A percentile compares a stretch with the other conserved stretches of the same genome.
Conservation (phyloP, 1,140 invertebrate species). For the Drosophila virilis region DNA sequence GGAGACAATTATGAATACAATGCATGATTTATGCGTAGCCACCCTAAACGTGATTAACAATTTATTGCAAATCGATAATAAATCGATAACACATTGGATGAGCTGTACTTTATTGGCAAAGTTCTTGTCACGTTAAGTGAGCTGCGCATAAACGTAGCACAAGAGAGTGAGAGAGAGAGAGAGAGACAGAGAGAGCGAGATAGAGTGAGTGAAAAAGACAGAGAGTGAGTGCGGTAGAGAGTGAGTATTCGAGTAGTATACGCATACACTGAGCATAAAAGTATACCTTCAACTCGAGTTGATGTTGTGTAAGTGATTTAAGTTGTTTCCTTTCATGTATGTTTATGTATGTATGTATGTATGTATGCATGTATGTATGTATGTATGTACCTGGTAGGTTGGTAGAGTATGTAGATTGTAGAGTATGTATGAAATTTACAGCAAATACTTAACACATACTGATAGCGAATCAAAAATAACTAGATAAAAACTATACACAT, state of each 20-base stretch:
- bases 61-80: neutral
- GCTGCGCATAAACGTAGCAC: conserved; percentile 11
- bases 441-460: conserved; percentile 75
- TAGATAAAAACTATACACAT: conserved; percentile 20
- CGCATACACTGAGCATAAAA: conserved; percentile 13
- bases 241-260: neutral
- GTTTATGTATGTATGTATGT: conserved; percentile 12
- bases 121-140: conserved; percentile 3
- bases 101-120: neutral
- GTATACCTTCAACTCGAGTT: conserved; percentile 3
- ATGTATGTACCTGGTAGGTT: conserved; percentile 14
- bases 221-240: neutral
- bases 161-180: neutral
- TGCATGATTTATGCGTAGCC: neutral
- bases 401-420: conserved; percentile 2
- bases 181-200: neutral
- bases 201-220: neutral
- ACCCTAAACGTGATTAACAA: neutral
- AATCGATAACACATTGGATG: neutral
- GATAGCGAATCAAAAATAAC: conserved; percentile 30
- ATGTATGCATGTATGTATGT: conserved; percentile 25
- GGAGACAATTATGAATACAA: neutral
- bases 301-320: no score
- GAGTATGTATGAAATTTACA: conserved; percentile 66
- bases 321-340: conserved; percentile 8